Conservation (phyloP, 1,140 invertebrate species). For the Tribolium madens region DNA sequence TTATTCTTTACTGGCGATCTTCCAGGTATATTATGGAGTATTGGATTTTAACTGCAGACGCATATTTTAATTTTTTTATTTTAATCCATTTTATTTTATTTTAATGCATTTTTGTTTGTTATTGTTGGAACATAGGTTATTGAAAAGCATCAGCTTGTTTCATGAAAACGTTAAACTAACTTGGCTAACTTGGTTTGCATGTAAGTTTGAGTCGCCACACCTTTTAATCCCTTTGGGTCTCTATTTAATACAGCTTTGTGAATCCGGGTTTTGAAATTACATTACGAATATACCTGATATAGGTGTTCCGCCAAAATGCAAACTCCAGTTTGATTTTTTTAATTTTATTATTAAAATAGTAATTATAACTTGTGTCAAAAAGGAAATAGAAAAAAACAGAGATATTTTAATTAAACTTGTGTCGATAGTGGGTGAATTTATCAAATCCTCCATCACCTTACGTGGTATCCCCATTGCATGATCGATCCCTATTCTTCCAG, state of each 20-base stretch:
- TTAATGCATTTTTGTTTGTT: not conserved
- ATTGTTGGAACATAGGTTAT: not conserved
- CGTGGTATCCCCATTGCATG: constrained; percentile 22
- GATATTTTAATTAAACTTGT: not conserved
- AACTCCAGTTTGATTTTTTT: not conserved
- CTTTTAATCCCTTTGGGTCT: constrained; percentile 36
- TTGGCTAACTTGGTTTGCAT: constrained; percentile 33
- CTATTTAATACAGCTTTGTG: constrained; percentile 14
- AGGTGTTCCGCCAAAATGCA: not conserved
- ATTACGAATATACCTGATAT: constrained; percentile 31
- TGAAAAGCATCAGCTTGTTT: constrained; percentile 14
- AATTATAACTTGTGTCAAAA: no score
- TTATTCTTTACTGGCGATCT: constrained; percentile 1
- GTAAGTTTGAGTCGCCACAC: constrained; percentile 29
- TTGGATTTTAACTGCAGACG: not conserved
- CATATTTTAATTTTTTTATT: not conserved
- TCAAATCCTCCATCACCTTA: constrained; percentile 18
- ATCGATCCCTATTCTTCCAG: constrained; percentile 25
- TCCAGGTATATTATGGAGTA: constrained; percentile 11
- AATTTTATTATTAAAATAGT: not conserved
- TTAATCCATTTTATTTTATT: not conserved
- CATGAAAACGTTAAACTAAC: not conserved
- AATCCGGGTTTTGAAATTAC: constrained; percentile 34
- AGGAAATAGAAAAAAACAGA: no score
- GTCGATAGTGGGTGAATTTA: constrained; percentile 1